Evolutionary conservation across 1,140 invertebrate species (phyloP).

Genomic region (Trachymyrmex septentrionalis): DNA sequence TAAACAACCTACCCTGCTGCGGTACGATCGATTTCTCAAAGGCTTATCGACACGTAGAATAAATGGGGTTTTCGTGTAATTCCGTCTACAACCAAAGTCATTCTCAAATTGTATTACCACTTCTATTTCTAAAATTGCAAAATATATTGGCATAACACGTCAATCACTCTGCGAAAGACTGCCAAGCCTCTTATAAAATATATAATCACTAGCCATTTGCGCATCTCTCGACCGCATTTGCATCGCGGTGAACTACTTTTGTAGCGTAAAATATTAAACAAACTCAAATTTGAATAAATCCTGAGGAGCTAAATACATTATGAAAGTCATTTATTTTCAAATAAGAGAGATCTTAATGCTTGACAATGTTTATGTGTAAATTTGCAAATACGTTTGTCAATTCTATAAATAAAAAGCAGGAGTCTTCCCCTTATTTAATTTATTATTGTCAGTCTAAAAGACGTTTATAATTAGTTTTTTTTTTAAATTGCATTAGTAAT

Average conservation of each 20-base stretch:
- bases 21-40: conserved; percentile 65
- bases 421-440: too few species aligned
- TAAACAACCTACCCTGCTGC: conserved; percentile 64
- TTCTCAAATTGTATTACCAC: conserved; percentile 59
- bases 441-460: neutral
- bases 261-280: neutral
- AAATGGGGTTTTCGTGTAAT: conserved; percentile 64
- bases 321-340: neutral
- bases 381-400: too few species aligned
- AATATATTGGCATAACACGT: conserved; percentile 4
- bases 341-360: too few species aligned
- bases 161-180: neutral
- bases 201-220: conserved; percentile 27
- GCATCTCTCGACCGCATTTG: neutral
- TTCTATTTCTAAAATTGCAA: neutral
- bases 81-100: conserved; percentile 53
- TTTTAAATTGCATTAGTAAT: neutral
- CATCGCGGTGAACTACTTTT: neutral
- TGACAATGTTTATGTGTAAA: too few species aligned
- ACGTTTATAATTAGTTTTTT: neutral
- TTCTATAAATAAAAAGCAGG: too few species aligned
- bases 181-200: conserved; percentile 14
- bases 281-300: neutral
- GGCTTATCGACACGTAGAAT: conserved; percentile 65
- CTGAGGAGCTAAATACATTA: neutral